These are phyloP conservation scores for Plectropomus leopardus DNA, from an alignment of 2,113 vertebrate species.

Conservation along the genomic window DNA sequence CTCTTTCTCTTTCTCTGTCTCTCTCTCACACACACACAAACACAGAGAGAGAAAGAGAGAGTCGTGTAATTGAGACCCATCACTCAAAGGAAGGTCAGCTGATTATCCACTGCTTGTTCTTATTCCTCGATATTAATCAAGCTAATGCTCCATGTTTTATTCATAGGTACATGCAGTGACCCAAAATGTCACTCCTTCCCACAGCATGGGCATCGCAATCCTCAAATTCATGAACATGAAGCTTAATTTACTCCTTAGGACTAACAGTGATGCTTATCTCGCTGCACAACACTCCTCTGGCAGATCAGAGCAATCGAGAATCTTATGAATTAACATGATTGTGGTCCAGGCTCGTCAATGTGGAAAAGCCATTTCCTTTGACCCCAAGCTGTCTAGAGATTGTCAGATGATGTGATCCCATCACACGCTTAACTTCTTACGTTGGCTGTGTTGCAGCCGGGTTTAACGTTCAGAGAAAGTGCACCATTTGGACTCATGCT, in stretches of 20 bases:
- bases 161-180: constrained; percentile 51
- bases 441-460: constrained; percentile 12
- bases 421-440: constrained; percentile 24
- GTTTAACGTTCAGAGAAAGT: constrained; percentile 22
- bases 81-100: constrained; percentile 50
- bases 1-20: background rate
- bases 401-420: constrained; percentile 20
- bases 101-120: constrained; percentile 26
- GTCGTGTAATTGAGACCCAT: constrained; percentile 44
- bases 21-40: background rate
- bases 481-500: constrained; percentile 7
- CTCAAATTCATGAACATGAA: background rate
- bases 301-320: background rate
- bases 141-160: constrained; percentile 73
- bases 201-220: constrained; percentile 10
- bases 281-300: background rate
- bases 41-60: background rate
- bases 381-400: background rate
- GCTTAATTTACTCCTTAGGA: constrained; percentile 27
- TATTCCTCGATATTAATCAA: constrained; percentile 64
- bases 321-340: constrained; percentile 9
- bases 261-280: background rate
- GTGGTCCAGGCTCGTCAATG: background rate
- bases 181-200: constrained; percentile 26
- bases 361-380: constrained; percentile 8